Base-by-base conservation (phyloP, 2,888 invertebrate genomes). In the Meliscaeva auricollis region DNA sequence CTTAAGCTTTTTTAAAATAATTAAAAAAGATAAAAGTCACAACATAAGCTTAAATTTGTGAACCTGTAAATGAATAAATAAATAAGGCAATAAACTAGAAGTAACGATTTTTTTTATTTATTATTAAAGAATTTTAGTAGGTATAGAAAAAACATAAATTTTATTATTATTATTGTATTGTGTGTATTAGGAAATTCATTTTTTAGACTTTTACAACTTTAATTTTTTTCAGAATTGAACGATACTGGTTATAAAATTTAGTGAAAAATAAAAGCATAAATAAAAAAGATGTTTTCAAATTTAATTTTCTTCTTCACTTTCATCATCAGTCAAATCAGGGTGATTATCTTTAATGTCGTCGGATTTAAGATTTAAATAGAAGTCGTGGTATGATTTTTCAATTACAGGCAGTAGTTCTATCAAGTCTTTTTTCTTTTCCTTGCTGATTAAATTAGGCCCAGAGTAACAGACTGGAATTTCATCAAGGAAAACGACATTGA, bases 241-340 rank as follows among this genome's bases (percentile, higher is more conserved):
- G 9, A 46, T 46, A 46, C 17, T 17, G 7, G 17, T 46, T 46
- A 2, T 46, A 17, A 20, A 20, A 6, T 6, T 46, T 38, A 11
- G 7, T 8, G 1, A 32, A 15, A 15, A 26, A 64, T 11, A 38
- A 41, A 60, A 44, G 35, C 44, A 26, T 60, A 17, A 46, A 30
- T 32, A 7, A 3, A 64, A 46, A 30, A 3, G 13, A 44, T 64
- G 41, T 46, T 64, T 30, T 64, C 13, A 26, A 17, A 8, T 26
- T 62, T 44, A 66, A 50, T 52, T 50, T 66, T 52, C 50, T 7
- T 50, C 50, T 35, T 50, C 64, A 48, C 35, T 48, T 66, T 11
- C 62, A 41, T 44, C 62, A 62, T 62, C 66, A 52, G 66, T 66
- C 22, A 69, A 54, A 69, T 69, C 54, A 22, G 68, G 38, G 17